Evolutionary conservation across 2,888 invertebrate species (phyloP), one percentile per base, ranked within the genome.

Genomic region (Liopterus haemorrhoidalis): DNA sequence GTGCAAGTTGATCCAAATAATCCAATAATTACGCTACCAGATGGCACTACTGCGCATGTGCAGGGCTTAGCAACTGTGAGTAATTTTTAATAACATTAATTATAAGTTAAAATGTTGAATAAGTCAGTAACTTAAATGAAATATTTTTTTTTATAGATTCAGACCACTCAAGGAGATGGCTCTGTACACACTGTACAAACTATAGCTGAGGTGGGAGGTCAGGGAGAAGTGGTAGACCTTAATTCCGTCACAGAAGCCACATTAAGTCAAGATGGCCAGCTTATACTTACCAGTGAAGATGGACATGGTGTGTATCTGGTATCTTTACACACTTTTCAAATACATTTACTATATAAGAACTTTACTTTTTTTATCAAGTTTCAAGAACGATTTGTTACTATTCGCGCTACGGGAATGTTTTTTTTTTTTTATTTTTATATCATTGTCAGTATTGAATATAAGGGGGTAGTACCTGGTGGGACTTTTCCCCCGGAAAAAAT

Each of bases 11-110:
- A 93, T 73, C 90, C 92, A 41, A 87, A 82, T 67, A 90, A 88
- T 72, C 89, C 91, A 52, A 91, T 95, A 61, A 93, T 95, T 59
- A 94, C 93, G 32, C 75, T 95, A 64, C 91, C 94, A 1, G 94
- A 95, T 70, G 94, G 94, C 49, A 93, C 93, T 55, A 93, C 93
- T 40, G 94, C 93, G 41, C 93, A 93, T 70, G 92, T 95, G 49
- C 83, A 85, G 69, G 85, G 85, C 47, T 81, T 85, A 59, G 81
- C 82, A 40, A 79, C 79, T 54, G n/a, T n/a, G n/a, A n/a, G n/a
- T n/a, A n/a, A n/a, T n/a, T n/a, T n/a, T n/a, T n/a, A n/a, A n/a
- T n/a, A n/a, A n/a, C 28, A 15, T 28, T 28, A 14, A 14, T 1
- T 11, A n/a, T n/a, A 4, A n/a, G 25, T 5, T 11, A 3, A 11